A percentile compares a stretch with the other conserved stretches of the same genome.
phyloP scores from a whole-genome alignment of 2,888 invertebrate species.

The Rhamnusium bicolor region DNA sequence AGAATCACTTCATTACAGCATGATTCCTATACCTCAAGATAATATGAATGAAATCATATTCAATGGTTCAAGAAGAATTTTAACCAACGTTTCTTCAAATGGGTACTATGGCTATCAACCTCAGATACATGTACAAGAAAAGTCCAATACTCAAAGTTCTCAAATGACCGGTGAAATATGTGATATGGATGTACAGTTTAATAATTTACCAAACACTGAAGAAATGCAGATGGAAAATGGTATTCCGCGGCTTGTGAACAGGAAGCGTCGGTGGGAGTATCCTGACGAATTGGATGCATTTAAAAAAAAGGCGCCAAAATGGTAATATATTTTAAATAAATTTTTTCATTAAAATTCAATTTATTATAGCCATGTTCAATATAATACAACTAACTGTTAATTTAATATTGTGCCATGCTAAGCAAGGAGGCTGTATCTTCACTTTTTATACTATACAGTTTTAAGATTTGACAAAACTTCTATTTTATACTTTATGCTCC shows the following conservation, averaged over 20 bases:
- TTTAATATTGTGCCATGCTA: too few species aligned
- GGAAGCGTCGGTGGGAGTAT: constrained; percentile 51
- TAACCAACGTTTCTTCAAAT: constrained; percentile 53
- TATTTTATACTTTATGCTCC: too few species aligned
- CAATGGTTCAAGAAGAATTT: constrained; percentile 11
- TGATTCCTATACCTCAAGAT: constrained; percentile 49
- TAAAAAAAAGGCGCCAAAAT: constrained; percentile 65
- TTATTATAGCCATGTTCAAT: background rate
- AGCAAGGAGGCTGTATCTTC: too few species aligned
- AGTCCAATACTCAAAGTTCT: constrained; percentile 1
- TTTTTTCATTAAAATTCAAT: background rate
- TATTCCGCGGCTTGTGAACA: constrained; percentile 34
- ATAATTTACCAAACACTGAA: constrained; percentile 18
- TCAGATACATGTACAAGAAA: constrained; percentile 34
- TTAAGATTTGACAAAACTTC: too few species aligned
- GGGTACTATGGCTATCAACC: constrained; percentile 62
- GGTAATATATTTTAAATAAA: constrained; percentile 50
- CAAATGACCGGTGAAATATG: constrained; percentile 20
- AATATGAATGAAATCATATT: constrained; percentile 33
- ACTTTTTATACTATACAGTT: too few species aligned
- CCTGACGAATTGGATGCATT: constrained; percentile 46
- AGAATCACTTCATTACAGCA: constrained; percentile 44
- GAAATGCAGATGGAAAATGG: constrained; percentile 24
- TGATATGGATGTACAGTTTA: constrained; percentile 39
- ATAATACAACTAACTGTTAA: background rate